Evolutionary conservation across 2,797 vertebrate species (phyloP), one percentile per base, ranked within the genome.

Genomic region (Helarctos malayanus): DNA sequence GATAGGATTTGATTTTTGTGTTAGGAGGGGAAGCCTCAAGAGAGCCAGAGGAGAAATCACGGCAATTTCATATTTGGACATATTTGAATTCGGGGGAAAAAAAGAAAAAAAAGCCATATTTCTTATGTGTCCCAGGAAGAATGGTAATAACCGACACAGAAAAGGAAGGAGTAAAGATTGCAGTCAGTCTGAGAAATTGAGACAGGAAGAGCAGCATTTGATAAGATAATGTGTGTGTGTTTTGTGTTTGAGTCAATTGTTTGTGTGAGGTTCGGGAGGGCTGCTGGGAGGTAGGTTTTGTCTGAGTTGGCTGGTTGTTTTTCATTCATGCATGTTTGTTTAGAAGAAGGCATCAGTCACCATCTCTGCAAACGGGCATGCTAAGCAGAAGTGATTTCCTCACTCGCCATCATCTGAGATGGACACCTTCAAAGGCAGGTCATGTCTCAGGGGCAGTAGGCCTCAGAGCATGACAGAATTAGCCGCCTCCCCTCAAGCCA

Each of bases 81-180:
- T 52, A 83, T 49, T 23, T 69, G 65, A 92, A 27, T 91, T 78
- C 76, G 49, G 10, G 63, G 2, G 47, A 84, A 69, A 80, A 27
- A 59, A 71, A 27, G 73, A 29, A 68, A 23, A 23, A 23, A 41
- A 7, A 41, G 35, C 8, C 1, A 52, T 94, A 86, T 92, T 80
- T 95, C 38, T 95, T 92, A 41, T 32, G 21, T 87, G 32, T 94
- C 29, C n/a, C 18, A 65, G 23, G 23, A 80, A 96, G 52, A 97
- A 86, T 7, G 7, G 11, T 57, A 91, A 49, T 41, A 88, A 49
- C 41, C 85, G 52, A 57, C 7, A 41, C 35, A 61, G 15, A 35
- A n/a, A 82, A 61, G 25, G 18, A 78, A 14, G 65, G 4, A 88
- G 35, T n/a, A 6, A 80, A 80, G 27, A 86, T 2, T 38, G 3